These are phyloP conservation scores for Venustaconcha ellipsiformis DNA, from an alignment of 1,140 invertebrate species.

Conservation along the genomic window DNA sequence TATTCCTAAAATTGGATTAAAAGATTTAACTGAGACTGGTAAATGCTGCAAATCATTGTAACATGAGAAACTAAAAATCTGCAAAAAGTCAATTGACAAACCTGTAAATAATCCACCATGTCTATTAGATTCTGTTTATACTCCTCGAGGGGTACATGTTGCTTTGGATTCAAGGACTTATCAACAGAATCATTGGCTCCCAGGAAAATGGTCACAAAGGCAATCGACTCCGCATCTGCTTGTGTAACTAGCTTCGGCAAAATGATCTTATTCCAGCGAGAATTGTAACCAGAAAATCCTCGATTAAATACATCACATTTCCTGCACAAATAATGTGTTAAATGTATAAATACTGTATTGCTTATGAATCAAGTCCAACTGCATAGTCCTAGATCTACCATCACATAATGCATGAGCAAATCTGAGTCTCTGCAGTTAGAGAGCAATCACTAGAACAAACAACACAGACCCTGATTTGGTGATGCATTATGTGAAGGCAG, in stretches of 20 bases:
- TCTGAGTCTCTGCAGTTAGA: too few relatives aligned
- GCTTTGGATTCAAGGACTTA: constrained; percentile 39
- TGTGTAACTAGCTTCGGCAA: constrained; percentile 58
- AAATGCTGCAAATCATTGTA: too few relatives aligned
- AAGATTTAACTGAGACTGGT: too few relatives aligned
- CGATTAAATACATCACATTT: constrained; percentile 68
- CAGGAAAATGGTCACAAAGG: constrained; percentile 64
- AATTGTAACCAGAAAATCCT: constrained; percentile 70
- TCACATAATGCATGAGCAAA: too few relatives aligned
- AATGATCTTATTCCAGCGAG: constrained; percentile 60
- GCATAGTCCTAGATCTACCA: too few relatives aligned
- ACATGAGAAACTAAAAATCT: too few relatives aligned
- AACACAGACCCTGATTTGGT: too few relatives aligned
- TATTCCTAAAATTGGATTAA: too few relatives aligned
- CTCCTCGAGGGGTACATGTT: constrained; percentile 68
- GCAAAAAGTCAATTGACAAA: constrained; percentile 10
- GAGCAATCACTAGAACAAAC: too few relatives aligned
- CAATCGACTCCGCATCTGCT: constrained; percentile 49
- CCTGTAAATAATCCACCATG: constrained; percentile 64
- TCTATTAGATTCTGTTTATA: constrained; percentile 59
- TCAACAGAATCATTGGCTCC: constrained; percentile 69
- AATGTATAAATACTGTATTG: too few relatives aligned
- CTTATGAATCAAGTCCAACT: too few relatives aligned
- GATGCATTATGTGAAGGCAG: too few relatives aligned
- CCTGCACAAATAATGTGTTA: constrained; percentile 38